Conservation (phyloP, 2,888 invertebrate genomes). For the Buathra laborator region DNA sequence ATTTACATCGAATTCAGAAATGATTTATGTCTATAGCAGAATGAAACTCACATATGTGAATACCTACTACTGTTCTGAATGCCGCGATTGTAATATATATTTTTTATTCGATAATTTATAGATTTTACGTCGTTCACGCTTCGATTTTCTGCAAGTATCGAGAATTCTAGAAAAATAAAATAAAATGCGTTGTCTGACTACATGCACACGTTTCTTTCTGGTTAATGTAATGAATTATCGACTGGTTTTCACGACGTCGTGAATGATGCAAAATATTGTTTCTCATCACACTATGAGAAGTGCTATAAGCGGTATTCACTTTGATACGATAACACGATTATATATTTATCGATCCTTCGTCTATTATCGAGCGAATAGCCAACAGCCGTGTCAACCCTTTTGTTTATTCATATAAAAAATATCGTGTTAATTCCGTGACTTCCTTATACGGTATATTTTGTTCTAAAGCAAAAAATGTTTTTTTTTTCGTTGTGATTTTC, state of each 20-base stretch:
- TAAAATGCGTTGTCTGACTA: not conserved
- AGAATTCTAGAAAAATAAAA: not conserved
- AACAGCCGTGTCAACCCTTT: no score
- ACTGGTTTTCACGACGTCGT: constrained; percentile 3
- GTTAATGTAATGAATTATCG: constrained; percentile 34
- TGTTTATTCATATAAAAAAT: no score
- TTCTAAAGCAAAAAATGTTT: no score
- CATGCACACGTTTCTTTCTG: not conserved
- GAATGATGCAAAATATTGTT: constrained; percentile 33
- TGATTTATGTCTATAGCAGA: no score
- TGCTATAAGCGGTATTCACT: constrained; percentile 18
- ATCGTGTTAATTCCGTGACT: no score
- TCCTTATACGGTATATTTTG: no score
- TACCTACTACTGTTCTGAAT: no score
- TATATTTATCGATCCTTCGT: not conserved
- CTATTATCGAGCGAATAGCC: not conserved
- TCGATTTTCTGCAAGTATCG: not conserved
- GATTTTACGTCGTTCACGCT: not conserved
- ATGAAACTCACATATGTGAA: no score
- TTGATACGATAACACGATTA: constrained; percentile 40
- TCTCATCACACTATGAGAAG: constrained; percentile 6
- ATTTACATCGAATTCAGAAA: no score
- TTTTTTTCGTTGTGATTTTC: no score
- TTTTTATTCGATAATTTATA: not conserved
- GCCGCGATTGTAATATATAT: not conserved